Base-by-base conservation (phyloP, 1,140 invertebrate genomes). In the Diachasmimorpha longicaudata region DNA sequence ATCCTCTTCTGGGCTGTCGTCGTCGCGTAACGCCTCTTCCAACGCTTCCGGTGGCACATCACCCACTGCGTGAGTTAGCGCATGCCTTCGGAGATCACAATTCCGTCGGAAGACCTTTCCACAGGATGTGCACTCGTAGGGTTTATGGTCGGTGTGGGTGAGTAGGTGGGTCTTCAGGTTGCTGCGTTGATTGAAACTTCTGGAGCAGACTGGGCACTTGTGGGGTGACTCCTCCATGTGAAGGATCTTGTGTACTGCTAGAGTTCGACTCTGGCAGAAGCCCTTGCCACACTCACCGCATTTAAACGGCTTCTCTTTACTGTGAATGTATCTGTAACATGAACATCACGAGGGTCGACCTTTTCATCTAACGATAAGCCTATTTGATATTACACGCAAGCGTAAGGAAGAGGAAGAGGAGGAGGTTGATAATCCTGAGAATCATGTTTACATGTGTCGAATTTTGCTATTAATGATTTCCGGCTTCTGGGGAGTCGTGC, bases 251-350 rank as follows among this genome's bases (percentile, higher is more conserved):
- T 99, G 97, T 3, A 98, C 96, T 9, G 96, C 96, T 77, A 99
- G 89, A 0, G 97, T 98, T 44, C 97, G 91, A 16, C 95, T 96
- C 84, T 99, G 97, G 85, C 97, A 98, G 90, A 99, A 99, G 13
- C 97, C 97, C 89, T 98, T 98, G 68, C 96, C 96, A 84, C 97
- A 99, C 87, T 98, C 96, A 16, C 93, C 93, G 87, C 97, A 99
- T 89, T 97, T 98, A 91, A 98, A 99, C 0, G 97, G 97, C 85
- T 98, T 99, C 87, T 98, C 97, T 88, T 98, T 98, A 36, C 95
- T 96, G 89, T 99, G 97, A 78, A 98, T 99, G 86, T 97, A 98
- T 90, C 97, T 98, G 91, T 31, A 92, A 92, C 86, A 86, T 52
- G 76, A 44, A 25, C 6, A n/a, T n/a, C n/a, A n/a, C n/a, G n/a